Percentiles rank a stretch among this genome's conserved stretches.
Conservation (phyloP, 37 sponge, comb jelly and placozoan genomes). For the Geodia barretti region DNA sequence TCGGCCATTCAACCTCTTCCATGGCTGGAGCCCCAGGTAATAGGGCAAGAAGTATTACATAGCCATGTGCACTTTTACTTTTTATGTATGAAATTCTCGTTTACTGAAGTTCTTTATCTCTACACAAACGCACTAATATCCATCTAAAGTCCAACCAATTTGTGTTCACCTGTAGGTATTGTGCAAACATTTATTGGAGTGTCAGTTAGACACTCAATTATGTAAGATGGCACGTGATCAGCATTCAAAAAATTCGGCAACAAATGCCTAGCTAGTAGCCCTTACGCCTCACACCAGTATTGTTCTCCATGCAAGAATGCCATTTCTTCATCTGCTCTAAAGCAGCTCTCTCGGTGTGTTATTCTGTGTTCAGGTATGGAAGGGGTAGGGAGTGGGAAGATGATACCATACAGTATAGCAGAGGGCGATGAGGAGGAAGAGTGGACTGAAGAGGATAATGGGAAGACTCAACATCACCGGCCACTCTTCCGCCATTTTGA, state of each 20-base stretch:
- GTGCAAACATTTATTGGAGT: no score
- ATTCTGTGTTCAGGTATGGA: background rate
- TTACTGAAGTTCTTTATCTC: background rate
- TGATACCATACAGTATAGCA: background rate
- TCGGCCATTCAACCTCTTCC: background rate
- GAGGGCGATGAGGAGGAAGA: background rate
- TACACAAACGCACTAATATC: background rate
- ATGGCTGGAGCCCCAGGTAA: background rate
- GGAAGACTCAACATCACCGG: background rate
- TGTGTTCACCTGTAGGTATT: no score
- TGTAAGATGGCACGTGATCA: no score
- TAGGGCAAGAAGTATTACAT: background rate
- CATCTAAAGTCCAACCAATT: no score
- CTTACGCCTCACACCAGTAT: no score
- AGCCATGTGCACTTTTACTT: background rate
- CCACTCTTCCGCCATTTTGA: background rate
- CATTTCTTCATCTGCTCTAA: no score
- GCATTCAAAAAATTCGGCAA: no score
- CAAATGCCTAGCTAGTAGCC: no score
- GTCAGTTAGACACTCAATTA: no score
- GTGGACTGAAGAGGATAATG: background rate
- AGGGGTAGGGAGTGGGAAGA: background rate
- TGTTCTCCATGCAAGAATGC: no score
- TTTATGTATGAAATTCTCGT: no score
- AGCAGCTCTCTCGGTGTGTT: no score